A percentile compares a stretch with the other conserved stretches of the same genome.
These are phyloP conservation scores for Ginglymostoma cirratum DNA, from an alignment of 2,113 vertebrate genomes.

Conservation along the genomic window DNA sequence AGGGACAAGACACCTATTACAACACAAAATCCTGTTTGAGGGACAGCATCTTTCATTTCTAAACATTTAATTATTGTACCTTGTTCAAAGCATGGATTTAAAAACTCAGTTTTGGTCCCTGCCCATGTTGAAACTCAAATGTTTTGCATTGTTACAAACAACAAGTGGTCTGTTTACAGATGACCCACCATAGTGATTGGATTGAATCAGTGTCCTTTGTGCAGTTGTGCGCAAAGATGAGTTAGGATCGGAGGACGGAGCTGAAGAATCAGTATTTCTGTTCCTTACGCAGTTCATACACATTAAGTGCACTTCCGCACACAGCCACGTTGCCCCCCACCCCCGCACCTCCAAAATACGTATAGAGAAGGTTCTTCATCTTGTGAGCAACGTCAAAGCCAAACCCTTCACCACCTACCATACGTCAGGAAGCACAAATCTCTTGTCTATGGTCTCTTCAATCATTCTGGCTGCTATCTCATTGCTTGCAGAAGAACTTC, in stretches of 20 bases:
- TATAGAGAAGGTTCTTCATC: conserved; percentile 93
- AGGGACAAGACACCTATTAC: not conserved
- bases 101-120: not conserved
- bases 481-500: conserved; percentile 69
- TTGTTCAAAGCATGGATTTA: not conserved
- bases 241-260: not conserved
- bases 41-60: not conserved
- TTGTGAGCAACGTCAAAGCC: conserved; percentile 92
- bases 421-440: conserved; percentile 94
- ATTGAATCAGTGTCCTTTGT: not conserved
- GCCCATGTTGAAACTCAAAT: not conserved
- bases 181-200: not conserved
- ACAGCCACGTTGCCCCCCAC: conserved; percentile 80
- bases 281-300: conserved; percentile 64
- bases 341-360: conserved; percentile 87
- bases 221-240: not conserved
- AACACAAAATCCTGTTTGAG: not conserved
- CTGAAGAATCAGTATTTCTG: too few species aligned
- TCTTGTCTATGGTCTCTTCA: conserved; percentile 98
- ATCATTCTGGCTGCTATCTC: conserved; percentile 96
- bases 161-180: not conserved
- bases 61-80: not conserved
- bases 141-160: not conserved
- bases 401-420: conserved; percentile 92
- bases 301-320: conserved; percentile 96